Conservation (phyloP, 2,113 vertebrate species). For the Aspiorhynchus laticeps region DNA sequence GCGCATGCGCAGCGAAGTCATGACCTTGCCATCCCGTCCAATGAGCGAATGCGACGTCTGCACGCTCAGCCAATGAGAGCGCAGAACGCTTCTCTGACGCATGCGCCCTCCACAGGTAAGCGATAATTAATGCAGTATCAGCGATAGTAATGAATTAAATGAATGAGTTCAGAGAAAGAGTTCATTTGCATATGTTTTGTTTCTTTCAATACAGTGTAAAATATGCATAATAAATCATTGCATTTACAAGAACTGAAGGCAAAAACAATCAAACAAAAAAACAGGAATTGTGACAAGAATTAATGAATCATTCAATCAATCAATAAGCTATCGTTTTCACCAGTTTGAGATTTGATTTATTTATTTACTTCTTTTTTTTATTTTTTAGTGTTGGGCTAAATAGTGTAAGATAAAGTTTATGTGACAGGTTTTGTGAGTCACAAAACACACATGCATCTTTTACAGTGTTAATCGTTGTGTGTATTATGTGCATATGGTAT, state of each 20-base stretch:
- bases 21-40: conserved; percentile 67
- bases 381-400: neutral
- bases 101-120: neutral
- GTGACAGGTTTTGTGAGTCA: neutral
- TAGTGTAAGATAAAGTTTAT: neutral
- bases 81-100: neutral
- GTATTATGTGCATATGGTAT: neutral
- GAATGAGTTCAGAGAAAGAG: neutral
- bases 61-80: conserved; percentile 36
- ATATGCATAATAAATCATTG: neutral
- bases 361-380: neutral
- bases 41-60: conserved; percentile 76
- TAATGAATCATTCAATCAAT: neutral
- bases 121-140: neutral
- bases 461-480: neutral
- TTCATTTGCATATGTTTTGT: neutral
- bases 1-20: conserved; percentile 66
- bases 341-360: neutral
- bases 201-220: neutral
- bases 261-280: too few relatives aligned
- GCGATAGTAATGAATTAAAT: too few relatives aligned
- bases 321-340: neutral
- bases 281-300: neutral
- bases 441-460: neutral
- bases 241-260: neutral